These are phyloP conservation scores for Dascyllus trimaculatus DNA, from an alignment of 2,113 vertebrate genomes.

Conservation along the genomic window DNA sequence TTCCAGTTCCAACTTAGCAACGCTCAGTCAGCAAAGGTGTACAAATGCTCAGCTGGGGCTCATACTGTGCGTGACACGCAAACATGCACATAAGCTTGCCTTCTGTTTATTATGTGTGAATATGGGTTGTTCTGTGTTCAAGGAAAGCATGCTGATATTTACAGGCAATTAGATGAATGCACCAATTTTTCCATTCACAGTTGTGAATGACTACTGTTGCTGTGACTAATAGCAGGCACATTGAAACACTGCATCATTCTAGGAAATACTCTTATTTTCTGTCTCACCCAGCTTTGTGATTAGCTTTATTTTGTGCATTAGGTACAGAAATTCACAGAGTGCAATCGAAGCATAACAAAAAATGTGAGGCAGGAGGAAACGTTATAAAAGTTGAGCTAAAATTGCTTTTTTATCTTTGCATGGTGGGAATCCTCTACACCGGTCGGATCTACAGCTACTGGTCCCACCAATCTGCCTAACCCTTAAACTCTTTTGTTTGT, in stretches of 20 bases:
- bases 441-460: no score
- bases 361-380: neutral
- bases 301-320: neutral
- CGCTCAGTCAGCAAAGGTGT: neutral
- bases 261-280: neutral
- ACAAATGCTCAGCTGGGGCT: neutral
- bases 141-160: neutral
- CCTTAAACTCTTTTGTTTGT: no score
- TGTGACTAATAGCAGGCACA: neutral
- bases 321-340: neutral
- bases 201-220: neutral
- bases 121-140: neutral
- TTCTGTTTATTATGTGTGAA: neutral
- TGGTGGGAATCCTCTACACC: no score
- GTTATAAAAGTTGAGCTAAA: no score
- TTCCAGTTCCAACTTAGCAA: neutral
- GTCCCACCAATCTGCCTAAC: no score
- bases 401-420: no score
- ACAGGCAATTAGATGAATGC: neutral
- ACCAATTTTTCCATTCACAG: neutral
- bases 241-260: neutral
- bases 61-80: neutral
- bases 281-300: neutral
- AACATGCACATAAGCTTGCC: neutral
- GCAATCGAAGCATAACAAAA: neutral